Evolutionary conservation across 2,797 vertebrate genomes (phyloP), one percentile per base, ranked within the genome.

Genomic region (Mormyrops attenuatus): DNA sequence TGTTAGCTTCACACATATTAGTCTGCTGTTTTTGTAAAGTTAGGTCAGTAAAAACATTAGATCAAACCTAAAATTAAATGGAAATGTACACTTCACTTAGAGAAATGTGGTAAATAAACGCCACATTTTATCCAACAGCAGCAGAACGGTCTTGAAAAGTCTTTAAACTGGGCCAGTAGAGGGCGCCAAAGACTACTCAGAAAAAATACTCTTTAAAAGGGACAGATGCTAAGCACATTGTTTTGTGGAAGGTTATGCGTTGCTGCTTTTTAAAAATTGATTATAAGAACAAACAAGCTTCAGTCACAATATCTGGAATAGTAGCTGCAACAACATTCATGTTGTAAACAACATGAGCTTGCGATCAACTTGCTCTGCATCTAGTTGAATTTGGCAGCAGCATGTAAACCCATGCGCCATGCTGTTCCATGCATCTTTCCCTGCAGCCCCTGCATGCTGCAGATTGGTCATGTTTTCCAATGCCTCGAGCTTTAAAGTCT

Each of bases 141-240:
- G 22, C 22, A 66, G 6, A 22, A 3, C 22, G 9, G 2, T 3
- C 60, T n/a, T 57, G 34, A 38, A 73, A 20, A 80, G 69, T 34
- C 6, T 63, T 17, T 34, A 47, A 84, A 13, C 17, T 47, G 44
- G 6, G 49, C 20, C 69, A 90, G 4, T 44, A 90, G 85, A 52
- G 34, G 85, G 49, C n/a, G 89, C 85, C 69, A 90, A 77, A 90
- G 85, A 80, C 55, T 66, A 85, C 49, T n/a, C 8, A 38, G 73
- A 26, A 85, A 52, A n/a, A 17, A 52, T 49, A 17, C 38, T 8
- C 80, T 52, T 34, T 44, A 84, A 47, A 55, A 17, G 17, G 7
- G 22, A 52, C 84, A 85, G 26, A 44, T 50, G 73, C 15, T 34
- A 38, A 44, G 15, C 73, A 38, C 73, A 30, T 44, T 80, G 13